A percentile compares a stretch with the other conserved stretches of the same genome.
These are phyloP conservation scores for Anisognathus igniventris DNA, from an alignment of 2,797 vertebrate species.

Conservation along the genomic window DNA sequence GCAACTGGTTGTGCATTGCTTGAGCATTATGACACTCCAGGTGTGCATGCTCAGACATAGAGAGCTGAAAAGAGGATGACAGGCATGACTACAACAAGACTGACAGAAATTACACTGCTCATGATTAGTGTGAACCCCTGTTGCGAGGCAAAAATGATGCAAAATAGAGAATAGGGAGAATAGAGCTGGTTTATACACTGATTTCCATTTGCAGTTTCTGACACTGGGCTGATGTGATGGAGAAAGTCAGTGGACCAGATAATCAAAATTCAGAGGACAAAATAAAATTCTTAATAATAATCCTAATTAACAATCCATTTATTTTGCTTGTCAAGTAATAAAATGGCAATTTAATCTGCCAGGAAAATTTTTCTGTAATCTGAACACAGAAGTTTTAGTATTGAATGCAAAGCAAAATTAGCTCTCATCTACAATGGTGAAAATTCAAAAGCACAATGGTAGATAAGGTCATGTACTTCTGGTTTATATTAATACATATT, in stretches of 20 bases:
- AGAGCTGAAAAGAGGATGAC: slow-evolving; percentile 16
- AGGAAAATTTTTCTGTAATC: background rate
- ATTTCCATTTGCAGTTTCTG: slow-evolving; percentile 10
- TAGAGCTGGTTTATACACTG: background rate
- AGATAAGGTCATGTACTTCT: background rate
- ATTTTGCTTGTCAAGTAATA: background rate
- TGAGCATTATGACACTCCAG: background rate
- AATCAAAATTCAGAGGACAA: slow-evolving; percentile 29
- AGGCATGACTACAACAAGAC: slow-evolving; percentile 9
- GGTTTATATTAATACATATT: background rate
- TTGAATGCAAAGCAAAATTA: background rate
- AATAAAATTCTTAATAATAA: slow-evolving; percentile 24
- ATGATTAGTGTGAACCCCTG: slow-evolving; percentile 24
- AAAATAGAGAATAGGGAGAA: background rate
- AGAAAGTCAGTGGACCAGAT: slow-evolving; percentile 19
- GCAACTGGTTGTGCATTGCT: background rate
- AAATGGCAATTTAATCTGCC: background rate
- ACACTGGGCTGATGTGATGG: background rate
- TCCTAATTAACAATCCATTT: slow-evolving; percentile 26
- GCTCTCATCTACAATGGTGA: background rate
- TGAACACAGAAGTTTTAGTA: background rate
- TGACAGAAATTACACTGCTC: slow-evolving; percentile 23
- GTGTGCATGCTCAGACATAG: slow-evolving; percentile 2
- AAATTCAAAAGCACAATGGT: background rate
- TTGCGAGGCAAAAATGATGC: slow-evolving; percentile 13